A percentile compares a stretch with the other conserved stretches of the same genome.
Evolutionary conservation across 2,888 invertebrate species (phyloP).

Genomic region (Pheosia tremula): DNA sequence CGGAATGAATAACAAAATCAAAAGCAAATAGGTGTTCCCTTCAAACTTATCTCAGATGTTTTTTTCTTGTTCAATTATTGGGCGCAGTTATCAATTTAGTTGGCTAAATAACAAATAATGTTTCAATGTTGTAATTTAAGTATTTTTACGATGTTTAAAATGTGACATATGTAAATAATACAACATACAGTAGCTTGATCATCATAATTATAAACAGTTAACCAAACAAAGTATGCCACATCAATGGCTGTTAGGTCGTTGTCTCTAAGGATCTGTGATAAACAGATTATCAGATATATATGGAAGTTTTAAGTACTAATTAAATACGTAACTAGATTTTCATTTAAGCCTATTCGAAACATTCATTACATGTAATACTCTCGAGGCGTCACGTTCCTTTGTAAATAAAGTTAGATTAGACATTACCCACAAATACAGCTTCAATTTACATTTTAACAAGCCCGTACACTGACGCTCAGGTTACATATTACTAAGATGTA

Average conservation of each 20-base stretch:
- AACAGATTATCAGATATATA: too few relatives aligned
- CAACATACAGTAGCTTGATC: too few relatives aligned
- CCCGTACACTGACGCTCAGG: constrained; percentile 20
- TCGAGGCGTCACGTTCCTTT: constrained; percentile 15
- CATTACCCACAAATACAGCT: constrained; percentile 35
- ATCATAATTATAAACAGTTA: too few relatives aligned
- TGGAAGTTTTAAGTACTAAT: background rate
- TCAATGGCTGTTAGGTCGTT: too few relatives aligned
- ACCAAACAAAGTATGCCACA: too few relatives aligned
- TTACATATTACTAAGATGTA: constrained; percentile 7
- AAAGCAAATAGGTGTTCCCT: constrained; percentile 54
- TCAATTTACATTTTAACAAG: constrained; percentile 48
- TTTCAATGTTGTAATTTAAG: background rate
- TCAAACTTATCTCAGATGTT: constrained; percentile 40
- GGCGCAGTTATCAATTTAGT: background rate
- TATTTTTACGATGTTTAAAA: too few relatives aligned
- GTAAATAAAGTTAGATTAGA: constrained; percentile 35
- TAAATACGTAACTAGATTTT: background rate
- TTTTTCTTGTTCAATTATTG: constrained; percentile 20
- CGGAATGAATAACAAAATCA: constrained; percentile 67
- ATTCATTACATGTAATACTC: constrained; percentile 10
- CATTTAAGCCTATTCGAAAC: constrained; percentile 6
- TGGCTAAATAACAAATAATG: background rate
- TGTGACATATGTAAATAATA: background rate
- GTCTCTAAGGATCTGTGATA: too few relatives aligned